Percentiles rank a stretch among this genome's conserved stretches.
phyloP scores from a whole-genome alignment of 2,888 invertebrate genomes.

The Archips xylosteana region DNA sequence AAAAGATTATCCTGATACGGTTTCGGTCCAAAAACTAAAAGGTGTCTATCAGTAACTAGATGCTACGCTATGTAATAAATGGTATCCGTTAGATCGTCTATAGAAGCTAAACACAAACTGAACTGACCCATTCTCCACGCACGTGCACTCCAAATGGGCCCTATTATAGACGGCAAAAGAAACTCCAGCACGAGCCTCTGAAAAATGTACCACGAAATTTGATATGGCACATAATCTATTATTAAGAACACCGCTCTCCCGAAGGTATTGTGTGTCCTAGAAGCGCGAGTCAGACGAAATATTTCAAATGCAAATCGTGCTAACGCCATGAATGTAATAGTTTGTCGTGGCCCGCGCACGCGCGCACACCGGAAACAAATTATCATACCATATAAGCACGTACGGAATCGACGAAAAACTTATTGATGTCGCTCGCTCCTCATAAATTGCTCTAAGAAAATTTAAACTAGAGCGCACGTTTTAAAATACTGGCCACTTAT shows the following conservation, averaged over 20 bases:
- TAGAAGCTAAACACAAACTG: constrained; percentile 49
- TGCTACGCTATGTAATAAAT: constrained; percentile 45
- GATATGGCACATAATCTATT: constrained; percentile 74
- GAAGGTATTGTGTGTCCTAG: constrained; percentile 74
- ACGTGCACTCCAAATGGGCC: constrained; percentile 77
- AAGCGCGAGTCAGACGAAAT: constrained; percentile 79
- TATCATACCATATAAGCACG: constrained; percentile 84
- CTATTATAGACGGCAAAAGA: constrained; percentile 73
- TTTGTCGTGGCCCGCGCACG: constrained; percentile 83
- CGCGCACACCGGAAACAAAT: constrained; percentile 84
- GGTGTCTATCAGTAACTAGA: constrained; percentile 35
- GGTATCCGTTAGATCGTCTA: constrained; percentile 55
- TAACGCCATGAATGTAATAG: constrained; percentile 83
- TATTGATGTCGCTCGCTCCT: constrained; percentile 78
- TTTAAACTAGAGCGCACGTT: constrained; percentile 48
- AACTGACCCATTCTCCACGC: constrained; percentile 70
- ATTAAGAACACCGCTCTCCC: constrained; percentile 71
- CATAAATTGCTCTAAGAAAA: constrained; percentile 82
- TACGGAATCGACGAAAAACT: constrained; percentile 79
- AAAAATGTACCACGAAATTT: constrained; percentile 83
- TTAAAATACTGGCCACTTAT: constrained; percentile 1
- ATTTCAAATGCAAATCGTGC: constrained; percentile 86
- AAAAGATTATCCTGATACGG: constrained; percentile 12
- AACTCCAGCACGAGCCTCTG: constrained; percentile 76
- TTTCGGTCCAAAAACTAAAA: constrained; percentile 34